phyloP scores from a whole-genome alignment of 2,888 invertebrate species.

The Xestia rhomboidea region DNA sequence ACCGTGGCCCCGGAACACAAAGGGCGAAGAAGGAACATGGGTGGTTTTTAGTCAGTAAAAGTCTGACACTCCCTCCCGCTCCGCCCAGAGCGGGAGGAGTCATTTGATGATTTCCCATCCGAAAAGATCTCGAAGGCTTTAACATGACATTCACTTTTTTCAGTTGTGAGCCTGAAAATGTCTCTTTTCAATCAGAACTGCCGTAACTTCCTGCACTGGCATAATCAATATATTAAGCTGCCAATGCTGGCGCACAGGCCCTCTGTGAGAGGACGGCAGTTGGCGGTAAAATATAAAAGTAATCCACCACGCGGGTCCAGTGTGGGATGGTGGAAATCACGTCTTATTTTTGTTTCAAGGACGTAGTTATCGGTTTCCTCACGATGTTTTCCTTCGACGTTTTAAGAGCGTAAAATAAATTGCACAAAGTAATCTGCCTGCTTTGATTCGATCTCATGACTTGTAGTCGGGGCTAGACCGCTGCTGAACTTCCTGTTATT shows the following conservation, averaged over 20 bases:
- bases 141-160: neutral
- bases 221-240: neutral
- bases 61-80: no score
- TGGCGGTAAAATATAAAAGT: neutral
- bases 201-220: neutral
- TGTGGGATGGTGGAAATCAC: neutral
- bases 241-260: neutral
- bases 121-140: no score
- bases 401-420: neutral
- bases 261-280: neutral
- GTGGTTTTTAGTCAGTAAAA: no score
- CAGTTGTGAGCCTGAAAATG: neutral
- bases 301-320: neutral
- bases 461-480: neutral
- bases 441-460: neutral
- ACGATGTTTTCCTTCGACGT: neutral
- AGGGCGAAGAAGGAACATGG: no score
- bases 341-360: neutral
- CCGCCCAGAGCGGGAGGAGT: no score
- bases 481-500: neutral
- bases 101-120: no score
- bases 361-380: neutral
- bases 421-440: neutral
- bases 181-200: neutral
- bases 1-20: no score